Percentiles rank a stretch among this genome's conserved stretches.
Evolutionary conservation across 2,888 invertebrate species (phyloP).

Genomic region (Drosophila paranaensis): DNA sequence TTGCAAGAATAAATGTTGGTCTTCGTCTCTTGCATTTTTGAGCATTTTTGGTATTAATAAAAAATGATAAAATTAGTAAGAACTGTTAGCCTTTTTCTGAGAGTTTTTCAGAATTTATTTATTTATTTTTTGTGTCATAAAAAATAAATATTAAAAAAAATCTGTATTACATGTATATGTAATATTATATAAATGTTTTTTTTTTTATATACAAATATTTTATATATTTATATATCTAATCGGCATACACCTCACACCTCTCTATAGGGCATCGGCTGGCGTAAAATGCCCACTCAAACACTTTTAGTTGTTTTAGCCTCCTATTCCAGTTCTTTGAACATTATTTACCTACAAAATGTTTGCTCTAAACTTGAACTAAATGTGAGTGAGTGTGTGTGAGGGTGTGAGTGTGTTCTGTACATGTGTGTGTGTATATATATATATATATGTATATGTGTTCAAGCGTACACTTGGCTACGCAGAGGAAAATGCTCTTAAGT

Average conservation of each 20-base stretch:
- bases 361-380: constrained; percentile 41
- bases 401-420: not conserved
- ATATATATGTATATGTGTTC: not conserved
- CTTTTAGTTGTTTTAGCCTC: not conserved
- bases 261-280: not conserved
- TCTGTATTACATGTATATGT: no score
- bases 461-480: constrained; percentile 12
- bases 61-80: no score
- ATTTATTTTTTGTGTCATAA: no score
- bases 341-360: constrained; percentile 62
- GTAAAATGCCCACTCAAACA: not conserved
- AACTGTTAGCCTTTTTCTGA: no score
- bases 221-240: no score
- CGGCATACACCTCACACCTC: not conserved
- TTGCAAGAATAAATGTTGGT: no score
- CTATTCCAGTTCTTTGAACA: constrained; percentile 27
- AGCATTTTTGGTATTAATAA: no score
- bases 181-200: no score
- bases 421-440: not conserved
- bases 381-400: not conserved
- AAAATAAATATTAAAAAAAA: no score
- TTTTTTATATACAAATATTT: no score
- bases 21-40: no score
- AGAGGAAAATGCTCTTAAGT: constrained; percentile 50
- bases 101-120: no score